Evolutionary conservation across 2,113 vertebrate genomes (phyloP), one percentile per base, ranked within the genome.

Genomic region (Vulpes ferrilata): DNA sequence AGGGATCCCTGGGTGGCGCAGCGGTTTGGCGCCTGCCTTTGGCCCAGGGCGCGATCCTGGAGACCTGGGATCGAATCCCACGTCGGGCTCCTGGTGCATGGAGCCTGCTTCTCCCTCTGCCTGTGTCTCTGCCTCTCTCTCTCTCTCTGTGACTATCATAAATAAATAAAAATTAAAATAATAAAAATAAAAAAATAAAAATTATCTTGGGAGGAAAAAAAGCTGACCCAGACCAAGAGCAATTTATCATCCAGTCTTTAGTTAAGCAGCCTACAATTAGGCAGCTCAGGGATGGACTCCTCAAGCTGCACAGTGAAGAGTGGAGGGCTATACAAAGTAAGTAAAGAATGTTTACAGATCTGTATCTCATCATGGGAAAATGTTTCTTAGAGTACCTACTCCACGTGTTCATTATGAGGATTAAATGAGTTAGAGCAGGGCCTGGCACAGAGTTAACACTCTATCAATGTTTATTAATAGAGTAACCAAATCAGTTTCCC

Each of bases 381-480:
- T 87, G 79, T 38, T 76, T 97, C 94, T 85, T 60, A 59, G 55
- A 59, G 55, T 51, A 59, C 59, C 60, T 27, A 88, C n/a, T 23
- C 83, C 23, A 62, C 48, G 89, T 0, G 20, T 74, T 90, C 67
- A 87, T 51, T 87, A 30, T 57, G 11, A 93, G n/a, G 48, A 94
- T 87, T 92, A 97, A 93, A 81, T 82, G 48, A 90, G 64, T 79
- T 94, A 84, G 3, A 95, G 94, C 48, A 81, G n/a, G 62, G 74
- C 32, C 82, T 57, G 23, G 32, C 13, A 85, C 25, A 74, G 19
- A 65, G 43, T 57, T 69, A 43, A 30, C 69, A 91, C 32, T 55
- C 32, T 76, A 10, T 85, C 60, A 62, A 67, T 84, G 48, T 90
- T 51, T 90, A 23, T 88, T 88, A 95, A 85, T 60, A 88, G 79